Percentiles rank a stretch among this genome's conserved stretches.
phyloP scores from a whole-genome alignment of 2,113 vertebrate species.

The Spea bombifrons region DNA sequence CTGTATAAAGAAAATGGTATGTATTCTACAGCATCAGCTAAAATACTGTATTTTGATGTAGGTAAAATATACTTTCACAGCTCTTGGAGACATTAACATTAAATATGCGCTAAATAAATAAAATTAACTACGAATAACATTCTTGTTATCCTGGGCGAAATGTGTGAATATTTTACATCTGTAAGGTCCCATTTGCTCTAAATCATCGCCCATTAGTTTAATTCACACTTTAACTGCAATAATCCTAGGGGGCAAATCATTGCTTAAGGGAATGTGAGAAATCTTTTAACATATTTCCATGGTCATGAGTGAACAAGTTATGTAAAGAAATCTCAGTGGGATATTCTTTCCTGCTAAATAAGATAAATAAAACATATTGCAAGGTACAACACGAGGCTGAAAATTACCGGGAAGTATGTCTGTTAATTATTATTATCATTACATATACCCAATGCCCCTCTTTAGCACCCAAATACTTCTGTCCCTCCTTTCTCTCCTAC shows the following conservation, averaged over 20 bases:
- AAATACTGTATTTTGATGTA: too few species aligned
- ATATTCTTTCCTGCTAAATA: slow-evolving; percentile 33
- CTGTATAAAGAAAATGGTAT: too few species aligned
- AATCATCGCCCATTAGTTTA: slow-evolving; percentile 54
- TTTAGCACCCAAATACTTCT: too few species aligned
- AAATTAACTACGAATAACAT: slow-evolving; percentile 5
- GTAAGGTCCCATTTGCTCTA: slow-evolving; percentile 45
- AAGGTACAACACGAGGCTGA: too few species aligned
- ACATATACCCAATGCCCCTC: too few species aligned
- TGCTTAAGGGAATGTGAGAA: slow-evolving; percentile 34
- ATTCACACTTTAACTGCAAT: slow-evolving; percentile 54
- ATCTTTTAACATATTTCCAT: slow-evolving; percentile 47
- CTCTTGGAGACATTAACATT: neutral
- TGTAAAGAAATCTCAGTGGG: slow-evolving; percentile 45
- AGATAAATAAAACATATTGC: neutral
- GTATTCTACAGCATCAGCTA: too few species aligned
- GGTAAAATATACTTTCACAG: neutral
- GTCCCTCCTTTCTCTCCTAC: too few species aligned
- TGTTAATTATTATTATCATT: too few species aligned
- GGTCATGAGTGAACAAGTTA: slow-evolving; percentile 41
- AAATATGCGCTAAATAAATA: slow-evolving; percentile 10
- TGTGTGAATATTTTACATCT: slow-evolving; percentile 52
- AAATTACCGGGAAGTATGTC: too few species aligned
- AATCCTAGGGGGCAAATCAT: slow-evolving; percentile 50
- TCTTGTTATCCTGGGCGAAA: slow-evolving; percentile 22